Evolutionary conservation across 2,113 vertebrate species (phyloP).

Genomic region (Microcebus lehilahytsara): DNA sequence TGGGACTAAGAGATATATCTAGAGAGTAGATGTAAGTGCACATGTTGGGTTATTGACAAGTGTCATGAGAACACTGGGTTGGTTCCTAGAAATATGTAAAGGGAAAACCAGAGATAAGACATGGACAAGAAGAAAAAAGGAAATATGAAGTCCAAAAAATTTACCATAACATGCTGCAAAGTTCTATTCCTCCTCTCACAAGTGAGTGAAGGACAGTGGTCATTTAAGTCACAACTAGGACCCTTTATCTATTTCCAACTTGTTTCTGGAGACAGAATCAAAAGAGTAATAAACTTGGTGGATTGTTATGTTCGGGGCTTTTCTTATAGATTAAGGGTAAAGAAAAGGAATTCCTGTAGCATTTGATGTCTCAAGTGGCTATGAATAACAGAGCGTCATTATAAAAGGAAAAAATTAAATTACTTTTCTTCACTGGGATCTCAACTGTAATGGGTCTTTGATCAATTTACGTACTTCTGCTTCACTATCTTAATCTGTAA

Average conservation of each 20-base stretch:
- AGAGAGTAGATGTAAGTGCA: not conserved
- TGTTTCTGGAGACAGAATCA: not conserved
- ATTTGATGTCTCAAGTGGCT: not conserved
- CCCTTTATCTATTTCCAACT: not conserved
- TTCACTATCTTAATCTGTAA: not conserved
- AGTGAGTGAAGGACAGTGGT: rapidly evolving
- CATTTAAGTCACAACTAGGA: not conserved
- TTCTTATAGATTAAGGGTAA: not conserved
- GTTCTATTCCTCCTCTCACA: not conserved
- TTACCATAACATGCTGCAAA: not conserved
- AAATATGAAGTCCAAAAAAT: not conserved
- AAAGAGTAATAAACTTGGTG: not conserved
- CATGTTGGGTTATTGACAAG: not conserved
- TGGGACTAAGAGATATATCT: too few relatives aligned
- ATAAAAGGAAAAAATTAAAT: slow-evolving; percentile 22
- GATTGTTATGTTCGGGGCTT: not conserved
- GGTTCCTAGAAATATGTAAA: not conserved
- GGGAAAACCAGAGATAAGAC: not conserved
- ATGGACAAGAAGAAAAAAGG: not conserved
- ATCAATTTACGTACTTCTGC: not conserved
- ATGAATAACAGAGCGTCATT: not conserved
- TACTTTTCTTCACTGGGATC: not conserved
- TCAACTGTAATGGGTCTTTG: not conserved
- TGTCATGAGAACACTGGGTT: not conserved
- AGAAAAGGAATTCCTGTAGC: not conserved